phyloP scores from a whole-genome alignment of 2,888 invertebrate species.

The Drosophila prostipennis region DNA sequence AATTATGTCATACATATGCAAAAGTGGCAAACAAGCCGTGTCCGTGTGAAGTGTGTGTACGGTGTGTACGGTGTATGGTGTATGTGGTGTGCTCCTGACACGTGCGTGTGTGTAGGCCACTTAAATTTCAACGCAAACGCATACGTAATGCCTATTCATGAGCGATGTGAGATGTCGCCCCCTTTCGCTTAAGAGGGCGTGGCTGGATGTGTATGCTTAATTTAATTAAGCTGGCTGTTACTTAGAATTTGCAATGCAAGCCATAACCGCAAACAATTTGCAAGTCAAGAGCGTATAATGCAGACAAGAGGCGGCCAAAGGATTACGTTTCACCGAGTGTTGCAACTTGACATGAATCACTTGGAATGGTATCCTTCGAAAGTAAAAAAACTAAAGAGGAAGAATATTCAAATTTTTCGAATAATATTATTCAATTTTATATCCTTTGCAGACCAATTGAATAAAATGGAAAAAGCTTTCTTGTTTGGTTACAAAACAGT shows the following conservation, averaged over 20 bases:
- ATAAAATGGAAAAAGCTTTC: slow-evolving; percentile 37
- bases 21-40: slow-evolving; percentile 72
- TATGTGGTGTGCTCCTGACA: slow-evolving; percentile 59
- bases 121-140: slow-evolving; percentile 76
- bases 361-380: background rate
- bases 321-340: slow-evolving; percentile 15
- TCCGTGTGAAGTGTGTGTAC: slow-evolving; percentile 47
- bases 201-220: slow-evolving; percentile 53
- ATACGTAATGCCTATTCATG: slow-evolving; percentile 75
- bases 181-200: slow-evolving; percentile 9
- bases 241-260: slow-evolving; percentile 60
- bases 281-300: slow-evolving; percentile 65
- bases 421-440: slow-evolving; percentile 29
- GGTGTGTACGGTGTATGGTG: slow-evolving; percentile 27
- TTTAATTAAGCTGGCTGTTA: slow-evolving; percentile 71
- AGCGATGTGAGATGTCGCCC: slow-evolving; percentile 28
- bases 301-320: slow-evolving; percentile 16
- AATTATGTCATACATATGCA: slow-evolving; percentile 79
- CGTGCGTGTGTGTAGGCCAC: slow-evolving; percentile 70
- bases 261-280: slow-evolving; percentile 67
- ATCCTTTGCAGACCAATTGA: slow-evolving; percentile 23
- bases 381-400: background rate
- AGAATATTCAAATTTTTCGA: slow-evolving; percentile 27
- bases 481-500: slow-evolving; percentile 24
- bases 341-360: slow-evolving; percentile 34